These are phyloP conservation scores for Pollachius pollachius DNA, from an alignment of 2,113 vertebrate species.

Conservation along the genomic window DNA sequence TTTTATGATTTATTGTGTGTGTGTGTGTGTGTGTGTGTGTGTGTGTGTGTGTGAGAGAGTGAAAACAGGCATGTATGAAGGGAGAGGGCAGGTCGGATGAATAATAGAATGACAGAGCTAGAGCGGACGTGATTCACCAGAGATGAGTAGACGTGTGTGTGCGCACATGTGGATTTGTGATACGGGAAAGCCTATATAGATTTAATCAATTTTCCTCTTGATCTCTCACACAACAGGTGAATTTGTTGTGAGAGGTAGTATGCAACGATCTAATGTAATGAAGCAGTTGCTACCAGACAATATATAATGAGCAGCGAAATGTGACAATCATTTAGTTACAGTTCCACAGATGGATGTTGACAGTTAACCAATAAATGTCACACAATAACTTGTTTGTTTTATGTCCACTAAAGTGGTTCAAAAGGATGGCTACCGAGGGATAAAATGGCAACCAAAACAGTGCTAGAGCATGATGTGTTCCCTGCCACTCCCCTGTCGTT, in stretches of 20 bases:
- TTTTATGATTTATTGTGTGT: neutral
- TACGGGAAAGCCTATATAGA: constrained; percentile 48
- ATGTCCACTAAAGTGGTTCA: neutral
- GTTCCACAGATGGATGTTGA: too few relatives aligned
- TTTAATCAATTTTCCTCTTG: constrained; percentile 64
- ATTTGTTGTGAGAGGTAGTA: constrained; percentile 12
- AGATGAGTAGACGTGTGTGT: constrained; percentile 20
- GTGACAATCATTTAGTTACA: too few relatives aligned
- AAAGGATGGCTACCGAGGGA: neutral
- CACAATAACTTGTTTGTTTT: neutral
- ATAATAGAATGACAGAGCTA: constrained; percentile 47
- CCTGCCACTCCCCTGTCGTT: constrained; percentile 24
- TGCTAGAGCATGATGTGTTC: neutral
- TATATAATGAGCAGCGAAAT: neutral
- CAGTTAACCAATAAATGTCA: too few relatives aligned
- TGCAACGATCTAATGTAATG: constrained; percentile 13
- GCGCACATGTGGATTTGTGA: constrained; percentile 18
- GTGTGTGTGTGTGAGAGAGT: constrained; percentile 3
- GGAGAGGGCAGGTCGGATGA: constrained; percentile 40
- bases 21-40: constrained; percentile 13
- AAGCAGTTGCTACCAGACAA: constrained; percentile 23
- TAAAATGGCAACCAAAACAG: neutral
- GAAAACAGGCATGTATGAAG: constrained; percentile 26
- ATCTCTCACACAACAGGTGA: constrained; percentile 25
- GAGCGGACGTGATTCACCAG: constrained; percentile 24